Evolutionary conservation across 2,888 invertebrate species (phyloP).

Genomic region (Monochamus alternatus): DNA sequence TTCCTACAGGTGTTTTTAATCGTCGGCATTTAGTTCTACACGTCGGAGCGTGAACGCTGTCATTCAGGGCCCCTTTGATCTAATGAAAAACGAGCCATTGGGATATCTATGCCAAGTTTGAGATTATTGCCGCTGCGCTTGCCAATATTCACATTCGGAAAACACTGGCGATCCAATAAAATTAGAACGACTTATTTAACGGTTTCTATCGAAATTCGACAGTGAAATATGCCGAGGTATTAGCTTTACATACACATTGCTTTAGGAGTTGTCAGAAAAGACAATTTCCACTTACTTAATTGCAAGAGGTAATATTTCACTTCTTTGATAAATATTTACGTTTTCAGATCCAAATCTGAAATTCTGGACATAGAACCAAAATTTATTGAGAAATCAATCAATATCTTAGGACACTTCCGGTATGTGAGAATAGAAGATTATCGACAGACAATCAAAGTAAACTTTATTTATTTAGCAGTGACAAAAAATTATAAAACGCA

Average conservation of each 20-base stretch:
- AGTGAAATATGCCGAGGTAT: not conserved
- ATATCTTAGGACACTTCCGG: too few species aligned
- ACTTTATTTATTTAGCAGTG: too few species aligned
- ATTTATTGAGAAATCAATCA: too few species aligned
- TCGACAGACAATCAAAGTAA: too few species aligned
- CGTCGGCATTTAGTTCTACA: not conserved
- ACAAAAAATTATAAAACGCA: too few species aligned
- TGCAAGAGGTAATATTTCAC: too few species aligned
- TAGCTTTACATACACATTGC: not conserved
- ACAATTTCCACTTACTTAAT: too few species aligned
- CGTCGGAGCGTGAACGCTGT: constrained; percentile 4
- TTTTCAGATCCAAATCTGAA: too few species aligned
- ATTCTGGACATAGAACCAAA: too few species aligned
- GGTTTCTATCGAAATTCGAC: not conserved
- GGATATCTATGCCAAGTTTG: constrained; percentile 16
- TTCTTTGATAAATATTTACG: too few species aligned
- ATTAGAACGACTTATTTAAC: not conserved
- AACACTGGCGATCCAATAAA: not conserved
- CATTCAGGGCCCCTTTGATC: constrained; percentile 2
- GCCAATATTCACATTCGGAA: constrained; percentile 20
- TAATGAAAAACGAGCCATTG: not conserved
- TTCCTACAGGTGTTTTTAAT: not conserved
- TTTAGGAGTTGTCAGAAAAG: not conserved
- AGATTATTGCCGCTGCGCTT: not conserved
- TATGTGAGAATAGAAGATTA: too few species aligned